Percentiles rank a stretch among this genome's conserved stretches.
Evolutionary conservation across 2,113 vertebrate genomes (phyloP).

Genomic region (Eurypyga helias): DNA sequence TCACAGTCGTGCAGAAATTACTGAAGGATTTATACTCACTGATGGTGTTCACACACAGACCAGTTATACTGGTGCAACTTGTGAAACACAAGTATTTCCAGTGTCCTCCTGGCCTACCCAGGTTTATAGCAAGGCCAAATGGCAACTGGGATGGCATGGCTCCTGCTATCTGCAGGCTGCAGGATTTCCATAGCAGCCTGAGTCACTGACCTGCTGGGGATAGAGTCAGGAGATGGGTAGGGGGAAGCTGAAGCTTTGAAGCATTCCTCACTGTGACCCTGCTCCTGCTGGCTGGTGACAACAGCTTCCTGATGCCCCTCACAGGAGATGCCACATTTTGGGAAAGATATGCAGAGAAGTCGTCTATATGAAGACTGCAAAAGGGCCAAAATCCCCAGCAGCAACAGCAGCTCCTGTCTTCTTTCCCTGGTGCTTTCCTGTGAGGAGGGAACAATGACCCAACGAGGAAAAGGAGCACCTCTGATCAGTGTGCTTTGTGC

Average conservation of each 20-base stretch:
- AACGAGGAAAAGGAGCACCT: not conserved
- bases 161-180: not conserved
- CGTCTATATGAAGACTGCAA: not conserved
- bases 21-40: fast-evolving
- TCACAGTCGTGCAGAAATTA: not conserved
- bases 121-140: not conserved
- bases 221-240: not conserved
- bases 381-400: not conserved
- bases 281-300: not conserved
- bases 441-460: not conserved
- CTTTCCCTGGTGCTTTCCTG: not conserved
- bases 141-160: not conserved
- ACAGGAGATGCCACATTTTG: not conserved
- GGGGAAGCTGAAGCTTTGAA: not conserved
- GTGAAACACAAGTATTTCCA: fast-evolving
- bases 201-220: not conserved
- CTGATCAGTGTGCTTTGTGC: not conserved
- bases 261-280: not conserved
- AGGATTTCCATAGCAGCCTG: not conserved
- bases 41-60: fast-evolving
- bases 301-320: not conserved
- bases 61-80: not conserved
- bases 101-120: not conserved
- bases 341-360: not conserved
- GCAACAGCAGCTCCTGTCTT: not conserved